Evolutionary conservation across 1,140 invertebrate species (phyloP).

Genomic region (Aradophagus sp.): DNA sequence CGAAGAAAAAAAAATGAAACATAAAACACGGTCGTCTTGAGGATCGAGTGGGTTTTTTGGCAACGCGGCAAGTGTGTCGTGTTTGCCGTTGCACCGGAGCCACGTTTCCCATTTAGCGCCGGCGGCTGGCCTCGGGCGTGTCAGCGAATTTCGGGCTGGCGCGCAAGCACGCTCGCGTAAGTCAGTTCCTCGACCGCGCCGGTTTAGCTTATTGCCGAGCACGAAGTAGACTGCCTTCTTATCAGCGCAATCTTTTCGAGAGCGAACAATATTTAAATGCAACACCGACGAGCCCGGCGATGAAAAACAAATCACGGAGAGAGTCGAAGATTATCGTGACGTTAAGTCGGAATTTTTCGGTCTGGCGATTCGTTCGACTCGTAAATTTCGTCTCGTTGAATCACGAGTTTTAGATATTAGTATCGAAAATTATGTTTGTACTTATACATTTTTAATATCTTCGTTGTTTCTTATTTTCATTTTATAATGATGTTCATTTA

Average conservation of each 20-base stretch:
- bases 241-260: slow-evolving; percentile 68
- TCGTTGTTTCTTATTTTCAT: too few species aligned
- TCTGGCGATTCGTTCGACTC: too few species aligned
- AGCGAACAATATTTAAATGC: slow-evolving; percentile 73
- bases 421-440: too few species aligned
- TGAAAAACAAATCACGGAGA: slow-evolving; percentile 26
- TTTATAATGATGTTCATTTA: too few species aligned
- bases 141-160: slow-evolving; percentile 57
- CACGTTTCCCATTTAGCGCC: slow-evolving; percentile 44
- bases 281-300: slow-evolving; percentile 30
- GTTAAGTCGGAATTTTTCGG: too few species aligned
- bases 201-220: slow-evolving; percentile 69
- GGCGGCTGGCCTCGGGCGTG: slow-evolving; percentile 37
- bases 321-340: too few species aligned
- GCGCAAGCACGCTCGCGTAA: slow-evolving; percentile 48
- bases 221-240: slow-evolving; percentile 67
- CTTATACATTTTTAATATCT: too few species aligned
- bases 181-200: slow-evolving; percentile 37
- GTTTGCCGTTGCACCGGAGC: slow-evolving; percentile 47
- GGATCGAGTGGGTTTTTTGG: slow-evolving; percentile 40
- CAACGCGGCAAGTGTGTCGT: slow-evolving; percentile 33
- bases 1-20: too few species aligned
- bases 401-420: too few species aligned
- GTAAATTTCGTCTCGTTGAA: too few species aligned
- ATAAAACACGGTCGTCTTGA: slow-evolving; percentile 12